Base-by-base conservation (phyloP, 2,797 vertebrate genomes). In the Merluccius polli region DNA sequence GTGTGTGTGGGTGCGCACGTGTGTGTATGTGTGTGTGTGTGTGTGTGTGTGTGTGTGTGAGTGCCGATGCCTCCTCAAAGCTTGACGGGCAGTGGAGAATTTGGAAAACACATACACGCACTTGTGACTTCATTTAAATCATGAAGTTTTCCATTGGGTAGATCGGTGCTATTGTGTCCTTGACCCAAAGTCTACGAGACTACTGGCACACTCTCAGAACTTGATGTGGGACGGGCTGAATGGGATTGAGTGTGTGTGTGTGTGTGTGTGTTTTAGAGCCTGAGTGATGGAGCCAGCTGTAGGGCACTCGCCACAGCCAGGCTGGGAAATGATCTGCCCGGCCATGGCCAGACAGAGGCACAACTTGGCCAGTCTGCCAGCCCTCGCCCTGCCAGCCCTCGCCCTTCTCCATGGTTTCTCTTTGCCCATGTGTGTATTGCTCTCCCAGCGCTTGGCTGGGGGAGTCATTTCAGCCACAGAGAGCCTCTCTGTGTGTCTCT, bases 261-360 rank as follows among this genome's bases (percentile, higher is more conserved):
- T 21, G 35, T 33, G 44, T 33, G 59, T 48, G 15, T 63, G 35
- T 35, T 24, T 70, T 18, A 13, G 36, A 36, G 24, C 75, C 30
- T 72, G 29, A 38, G 4, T 24, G 70, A 44, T 1, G 27, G 33
- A 32, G 48, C 73, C 80, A 82, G 80, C 63, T 77, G 82, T 78
- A 71, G 36, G 41, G n/a, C 38, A 10, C 71, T 41, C 4, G 21
- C 29, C 21, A 24, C 16, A 15, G 18, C 44, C 76, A 71, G 31
- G 72, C 76, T 33, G 48, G 32, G 29, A 69, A 30, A 16, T 30
- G 73, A 18, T 75, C 63, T 30, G 24, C 44, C 48, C 31, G 18
- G 18, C 12, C 73, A 8, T 65, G 24, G 59, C 24, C 24, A 65
- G 59, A 65, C 59, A 59, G 52, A 65, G 59, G 10, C 59, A 65